Evolutionary conservation across 1,140 invertebrate genomes (phyloP), one percentile per base, ranked within the genome.

Genomic region (Littorina saxatilis): DNA sequence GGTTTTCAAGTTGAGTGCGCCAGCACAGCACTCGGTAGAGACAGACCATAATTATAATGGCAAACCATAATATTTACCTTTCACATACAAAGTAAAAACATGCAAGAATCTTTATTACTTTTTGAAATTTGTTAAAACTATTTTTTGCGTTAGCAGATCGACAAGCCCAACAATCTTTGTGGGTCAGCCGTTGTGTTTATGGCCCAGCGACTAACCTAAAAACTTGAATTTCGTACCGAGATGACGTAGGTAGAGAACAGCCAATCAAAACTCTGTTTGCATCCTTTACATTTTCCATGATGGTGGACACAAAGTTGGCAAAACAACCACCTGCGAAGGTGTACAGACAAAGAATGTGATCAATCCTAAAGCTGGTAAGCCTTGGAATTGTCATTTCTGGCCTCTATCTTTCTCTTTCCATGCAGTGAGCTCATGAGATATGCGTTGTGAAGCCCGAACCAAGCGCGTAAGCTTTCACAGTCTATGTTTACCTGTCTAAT

Each of bases 151-250:
- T n/a, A n/a, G n/a, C n/a, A n/a, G n/a, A n/a, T n/a, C n/a, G n/a
- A n/a, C n/a, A n/a, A n/a, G n/a, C n/a, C n/a, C n/a, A n/a, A n/a
- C n/a, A n/a, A n/a, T n/a, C n/a, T n/a, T n/a, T n/a, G n/a, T n/a
- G n/a, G n/a, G n/a, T n/a, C n/a, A n/a, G n/a, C n/a, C n/a, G n/a
- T n/a, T n/a, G n/a, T n/a, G n/a, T n/a, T n/a, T n/a, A n/a, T n/a
- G n/a, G n/a, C n/a, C n/a, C n/a, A n/a, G n/a, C n/a, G n/a, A n/a
- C n/a, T 61, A 61, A 23, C 20, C 9, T 61, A 23, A 61, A 29
- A 39, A 73, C 40, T 73, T 73, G 70, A 73, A 73, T 73, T 73
- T 73, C 70, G 70, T 73, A 73, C 70, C 68, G n/a, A 73, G 9
- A 37, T 50, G 70, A 73, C 70, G 70, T 29, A 2, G 43, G 39